phyloP scores from a whole-genome alignment of 2,113 vertebrate species.

The Baryphthengus martii region DNA sequence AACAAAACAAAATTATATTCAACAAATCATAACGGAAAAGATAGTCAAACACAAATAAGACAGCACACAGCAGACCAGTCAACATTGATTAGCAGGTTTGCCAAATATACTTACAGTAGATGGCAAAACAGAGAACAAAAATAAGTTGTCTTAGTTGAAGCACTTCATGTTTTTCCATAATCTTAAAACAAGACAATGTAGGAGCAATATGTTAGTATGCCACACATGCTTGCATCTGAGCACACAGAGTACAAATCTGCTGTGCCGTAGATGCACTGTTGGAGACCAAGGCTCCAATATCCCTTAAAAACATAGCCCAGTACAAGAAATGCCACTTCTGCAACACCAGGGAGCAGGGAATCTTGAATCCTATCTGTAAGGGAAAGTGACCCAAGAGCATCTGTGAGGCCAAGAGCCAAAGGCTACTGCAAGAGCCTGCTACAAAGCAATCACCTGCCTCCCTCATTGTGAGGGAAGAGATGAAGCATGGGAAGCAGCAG shows the following conservation, averaged over 20 bases:
- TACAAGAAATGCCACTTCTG: neutral
- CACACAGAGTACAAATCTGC: neutral
- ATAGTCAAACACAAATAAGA: conserved; percentile 41
- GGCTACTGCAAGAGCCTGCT: neutral
- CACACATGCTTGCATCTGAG: neutral
- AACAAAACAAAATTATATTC: conserved; percentile 44
- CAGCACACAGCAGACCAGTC: conserved; percentile 33
- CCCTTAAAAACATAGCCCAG: neutral
- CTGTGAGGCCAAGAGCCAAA: neutral
- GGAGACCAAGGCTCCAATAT: neutral
- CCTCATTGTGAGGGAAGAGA: neutral
- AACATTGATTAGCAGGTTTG: conserved; percentile 30
- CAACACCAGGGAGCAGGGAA: neutral
- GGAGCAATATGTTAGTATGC: conserved; percentile 3
- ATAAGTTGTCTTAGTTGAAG: neutral
- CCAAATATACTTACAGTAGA: conserved; percentile 18
- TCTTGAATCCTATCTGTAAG: neutral
- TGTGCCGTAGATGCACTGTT: neutral
- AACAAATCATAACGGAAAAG: conserved; percentile 34
- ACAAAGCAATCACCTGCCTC: neutral
- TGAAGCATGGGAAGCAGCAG: neutral
- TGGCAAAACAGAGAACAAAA: conserved; percentile 12
- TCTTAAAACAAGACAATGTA: neutral
- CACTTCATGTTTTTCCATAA: neutral
- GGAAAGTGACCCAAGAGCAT: neutral